Conservation (phyloP, 2,888 invertebrate species). For the Eutolmus rufibarbis region DNA sequence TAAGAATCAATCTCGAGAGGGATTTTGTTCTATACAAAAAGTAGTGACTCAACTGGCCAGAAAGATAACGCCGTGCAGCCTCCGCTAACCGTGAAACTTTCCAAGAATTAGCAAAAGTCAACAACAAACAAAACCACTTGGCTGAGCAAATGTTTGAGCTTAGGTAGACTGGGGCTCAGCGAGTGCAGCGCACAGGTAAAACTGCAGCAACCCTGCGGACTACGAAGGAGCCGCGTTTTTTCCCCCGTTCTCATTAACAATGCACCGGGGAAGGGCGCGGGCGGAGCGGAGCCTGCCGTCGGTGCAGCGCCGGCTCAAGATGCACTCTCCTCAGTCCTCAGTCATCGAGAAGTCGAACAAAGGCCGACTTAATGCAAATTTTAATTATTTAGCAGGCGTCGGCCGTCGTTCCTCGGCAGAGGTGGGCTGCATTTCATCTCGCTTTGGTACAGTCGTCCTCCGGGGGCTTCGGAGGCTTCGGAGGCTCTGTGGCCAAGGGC, state of each 20-base stretch:
- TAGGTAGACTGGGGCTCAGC: neutral
- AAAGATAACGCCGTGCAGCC: neutral
- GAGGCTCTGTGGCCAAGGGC: neutral
- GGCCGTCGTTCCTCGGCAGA: neutral
- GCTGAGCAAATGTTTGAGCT: constrained; percentile 31
- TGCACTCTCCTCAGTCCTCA: neutral
- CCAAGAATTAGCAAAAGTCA: constrained; percentile 26
- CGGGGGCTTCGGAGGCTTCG: neutral
- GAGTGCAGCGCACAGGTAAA: neutral
- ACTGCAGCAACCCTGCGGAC: neutral
- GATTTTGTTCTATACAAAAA: neutral
- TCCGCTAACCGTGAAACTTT: neutral
- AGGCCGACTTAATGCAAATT: constrained; percentile 31
- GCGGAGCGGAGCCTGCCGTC: neutral
- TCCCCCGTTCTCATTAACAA: neutral
- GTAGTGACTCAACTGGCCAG: neutral
- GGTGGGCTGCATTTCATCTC: neutral
- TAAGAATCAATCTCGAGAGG: neutral
- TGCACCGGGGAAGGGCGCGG: neutral
- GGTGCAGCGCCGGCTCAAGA: neutral
- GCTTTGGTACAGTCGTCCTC: neutral
- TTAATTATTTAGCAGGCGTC: constrained; percentile 36
- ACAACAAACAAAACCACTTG: constrained; percentile 34
- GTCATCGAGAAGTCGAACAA: neutral
- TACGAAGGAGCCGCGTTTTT: neutral